Conservation (phyloP, 37 sponge, comb jelly and placozoan genomes). For the Aphrocallistes beatrix region DNA sequence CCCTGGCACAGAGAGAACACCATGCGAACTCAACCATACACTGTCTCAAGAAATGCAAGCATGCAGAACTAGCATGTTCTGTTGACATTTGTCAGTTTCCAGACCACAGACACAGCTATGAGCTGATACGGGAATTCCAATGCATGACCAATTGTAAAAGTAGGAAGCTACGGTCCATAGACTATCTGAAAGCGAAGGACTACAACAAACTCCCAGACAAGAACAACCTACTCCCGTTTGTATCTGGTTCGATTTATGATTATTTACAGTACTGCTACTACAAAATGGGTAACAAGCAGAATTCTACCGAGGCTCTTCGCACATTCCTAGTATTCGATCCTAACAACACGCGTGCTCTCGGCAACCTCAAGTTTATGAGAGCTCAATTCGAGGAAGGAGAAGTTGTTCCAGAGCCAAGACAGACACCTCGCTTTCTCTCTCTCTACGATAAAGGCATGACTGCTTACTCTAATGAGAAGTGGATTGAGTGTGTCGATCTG, state of each 20-base stretch:
- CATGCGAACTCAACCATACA: not conserved
- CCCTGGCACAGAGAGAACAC: not conserved
- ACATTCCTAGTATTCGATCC: not conserved
- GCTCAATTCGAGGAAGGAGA: not conserved
- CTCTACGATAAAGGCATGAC: not conserved
- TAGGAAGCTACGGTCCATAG: not conserved
- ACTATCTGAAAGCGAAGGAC: not conserved
- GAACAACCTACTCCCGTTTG: not conserved
- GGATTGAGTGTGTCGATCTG: not conserved
- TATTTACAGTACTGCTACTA: not conserved
- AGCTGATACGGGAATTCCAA: not conserved
- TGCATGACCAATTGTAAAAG: constrained; percentile 1
- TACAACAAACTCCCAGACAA: not conserved
- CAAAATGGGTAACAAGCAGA: not conserved
- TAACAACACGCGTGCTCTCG: not conserved
- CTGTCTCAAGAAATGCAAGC: not conserved
- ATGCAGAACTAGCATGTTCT: not conserved
- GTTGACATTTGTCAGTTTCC: not conserved
- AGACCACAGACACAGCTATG: not conserved
- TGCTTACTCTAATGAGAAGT: not conserved
- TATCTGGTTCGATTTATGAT: not conserved
- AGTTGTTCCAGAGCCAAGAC: not conserved
- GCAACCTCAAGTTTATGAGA: not conserved
- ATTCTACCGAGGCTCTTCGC: not conserved
- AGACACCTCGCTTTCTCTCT: not conserved